Evolutionary conservation across 2,797 vertebrate genomes (phyloP).

Genomic region (Neostethus bicornis): DNA sequence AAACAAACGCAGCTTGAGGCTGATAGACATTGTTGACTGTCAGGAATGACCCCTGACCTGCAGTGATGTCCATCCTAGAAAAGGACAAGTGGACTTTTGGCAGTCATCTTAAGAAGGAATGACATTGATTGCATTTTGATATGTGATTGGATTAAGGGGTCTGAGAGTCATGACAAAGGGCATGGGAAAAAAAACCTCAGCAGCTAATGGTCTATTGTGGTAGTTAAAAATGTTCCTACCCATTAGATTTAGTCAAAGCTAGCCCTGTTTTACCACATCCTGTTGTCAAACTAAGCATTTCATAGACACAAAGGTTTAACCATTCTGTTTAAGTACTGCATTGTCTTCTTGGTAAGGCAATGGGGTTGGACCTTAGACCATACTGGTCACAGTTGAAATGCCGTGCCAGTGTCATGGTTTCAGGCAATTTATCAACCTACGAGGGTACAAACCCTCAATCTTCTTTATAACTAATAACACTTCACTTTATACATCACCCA

Average conservation of each 20-base stretch:
- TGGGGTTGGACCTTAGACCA: constrained; percentile 54
- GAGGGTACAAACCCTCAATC: constrained; percentile 5
- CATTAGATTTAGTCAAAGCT: background rate
- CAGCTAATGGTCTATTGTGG: constrained; percentile 8
- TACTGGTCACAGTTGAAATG: constrained; percentile 15
- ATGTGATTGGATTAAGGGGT: constrained; percentile 41
- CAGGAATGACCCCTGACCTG: constrained; percentile 69
- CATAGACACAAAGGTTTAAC: constrained; percentile 13
- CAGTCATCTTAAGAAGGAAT: constrained; percentile 70
- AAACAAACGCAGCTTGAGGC: constrained; percentile 50
- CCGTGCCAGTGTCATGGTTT: constrained; percentile 1
- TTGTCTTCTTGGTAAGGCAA: constrained; percentile 59
- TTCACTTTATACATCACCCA: constrained; percentile 4
- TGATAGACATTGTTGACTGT: constrained; percentile 40
- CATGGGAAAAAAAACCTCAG: constrained; percentile 23
- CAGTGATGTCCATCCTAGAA: constrained; percentile 59
- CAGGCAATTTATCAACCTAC: constrained; percentile 1
- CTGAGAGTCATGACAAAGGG: constrained; percentile 11
- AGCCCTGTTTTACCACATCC: constrained; percentile 35
- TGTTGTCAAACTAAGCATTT: constrained; percentile 12
- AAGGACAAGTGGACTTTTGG: constrained; percentile 53
- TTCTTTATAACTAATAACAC: background rate
- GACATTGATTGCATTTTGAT: constrained; percentile 55
- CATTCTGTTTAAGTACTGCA: constrained; percentile 11
- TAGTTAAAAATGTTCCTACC: constrained; percentile 21